A percentile compares a stretch with the other conserved stretches of the same genome.
phyloP scores from a whole-genome alignment of 2,113 vertebrate genomes.

The Corynorhinus townsendii region DNA sequence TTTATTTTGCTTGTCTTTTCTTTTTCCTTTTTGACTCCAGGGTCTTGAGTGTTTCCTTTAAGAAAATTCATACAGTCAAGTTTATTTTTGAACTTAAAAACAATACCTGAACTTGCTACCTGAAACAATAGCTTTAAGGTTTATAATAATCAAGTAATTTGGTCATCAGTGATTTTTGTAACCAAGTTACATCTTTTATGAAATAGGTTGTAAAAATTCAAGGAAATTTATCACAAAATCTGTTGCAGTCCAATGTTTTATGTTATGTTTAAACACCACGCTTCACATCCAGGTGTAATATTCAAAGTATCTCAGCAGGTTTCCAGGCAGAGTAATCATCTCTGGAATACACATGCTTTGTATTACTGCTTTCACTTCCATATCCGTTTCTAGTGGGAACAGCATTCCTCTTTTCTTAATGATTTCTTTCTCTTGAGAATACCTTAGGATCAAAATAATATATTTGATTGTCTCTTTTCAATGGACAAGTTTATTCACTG shows the following conservation, averaged over 20 bases:
- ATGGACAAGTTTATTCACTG: background rate
- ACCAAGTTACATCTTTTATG: conserved; percentile 2
- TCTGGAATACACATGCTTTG: background rate
- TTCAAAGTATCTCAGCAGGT: background rate
- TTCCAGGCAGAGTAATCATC: background rate
- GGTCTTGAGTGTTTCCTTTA: background rate
- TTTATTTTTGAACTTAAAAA: conserved; percentile 3
- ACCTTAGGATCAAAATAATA: background rate
- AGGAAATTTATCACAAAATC: background rate
- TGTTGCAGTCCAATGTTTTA: background rate
- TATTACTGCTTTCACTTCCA: background rate
- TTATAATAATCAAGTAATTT: background rate
- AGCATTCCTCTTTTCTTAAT: background rate
- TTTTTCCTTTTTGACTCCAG: background rate
- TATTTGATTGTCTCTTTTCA: background rate
- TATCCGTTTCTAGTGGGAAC: background rate
- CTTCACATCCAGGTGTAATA: background rate
- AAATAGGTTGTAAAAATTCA: background rate
- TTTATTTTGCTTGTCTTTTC: background rate
- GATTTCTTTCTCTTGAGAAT: background rate
- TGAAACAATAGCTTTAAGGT: background rate
- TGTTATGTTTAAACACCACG: background rate
- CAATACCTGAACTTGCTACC: too few relatives aligned
- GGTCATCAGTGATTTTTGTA: background rate
- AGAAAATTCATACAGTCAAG: background rate